Evolutionary conservation across 2,797 vertebrate species (phyloP).

Genomic region (Pangasius djambal): DNA sequence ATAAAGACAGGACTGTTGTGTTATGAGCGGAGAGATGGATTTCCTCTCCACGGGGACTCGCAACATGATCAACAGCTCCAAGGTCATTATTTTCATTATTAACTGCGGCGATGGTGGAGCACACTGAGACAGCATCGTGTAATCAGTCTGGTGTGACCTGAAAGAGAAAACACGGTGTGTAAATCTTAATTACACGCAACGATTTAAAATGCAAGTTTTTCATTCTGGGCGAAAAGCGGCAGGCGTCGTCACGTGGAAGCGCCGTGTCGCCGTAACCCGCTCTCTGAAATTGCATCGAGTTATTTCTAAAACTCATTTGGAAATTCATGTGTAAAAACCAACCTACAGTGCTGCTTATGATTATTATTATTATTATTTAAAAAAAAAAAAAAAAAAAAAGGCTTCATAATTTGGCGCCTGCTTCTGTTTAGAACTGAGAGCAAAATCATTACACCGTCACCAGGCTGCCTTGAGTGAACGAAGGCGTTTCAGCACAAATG

Average conservation of each 20-base stretch:
- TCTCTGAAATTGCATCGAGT: neutral
- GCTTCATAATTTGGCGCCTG: neutral
- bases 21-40: conserved; percentile 10
- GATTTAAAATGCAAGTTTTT: neutral
- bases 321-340: too few relatives aligned
- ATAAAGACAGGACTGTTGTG: neutral
- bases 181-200: conserved; percentile 9
- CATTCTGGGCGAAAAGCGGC: neutral
- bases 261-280: neutral
- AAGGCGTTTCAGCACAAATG: too few relatives aligned
- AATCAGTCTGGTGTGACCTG: conserved; percentile 33
- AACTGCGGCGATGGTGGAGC: conserved; percentile 69
- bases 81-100: conserved; percentile 64
- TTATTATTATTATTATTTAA: neutral
- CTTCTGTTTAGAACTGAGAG: neutral
- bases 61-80: conserved; percentile 67
- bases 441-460: neutral
- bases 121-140: conserved; percentile 70
- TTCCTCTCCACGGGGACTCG: conserved; percentile 67
- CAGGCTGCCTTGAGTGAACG: neutral
- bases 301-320: neutral
- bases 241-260: neutral
- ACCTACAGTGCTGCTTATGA: too few relatives aligned
- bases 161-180: neutral
- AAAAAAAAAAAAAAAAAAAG: too few relatives aligned